These are phyloP conservation scores for Thysanoteuthis rhombus DNA, from an alignment of 2,888 invertebrate genomes.

Conservation along the genomic window DNA sequence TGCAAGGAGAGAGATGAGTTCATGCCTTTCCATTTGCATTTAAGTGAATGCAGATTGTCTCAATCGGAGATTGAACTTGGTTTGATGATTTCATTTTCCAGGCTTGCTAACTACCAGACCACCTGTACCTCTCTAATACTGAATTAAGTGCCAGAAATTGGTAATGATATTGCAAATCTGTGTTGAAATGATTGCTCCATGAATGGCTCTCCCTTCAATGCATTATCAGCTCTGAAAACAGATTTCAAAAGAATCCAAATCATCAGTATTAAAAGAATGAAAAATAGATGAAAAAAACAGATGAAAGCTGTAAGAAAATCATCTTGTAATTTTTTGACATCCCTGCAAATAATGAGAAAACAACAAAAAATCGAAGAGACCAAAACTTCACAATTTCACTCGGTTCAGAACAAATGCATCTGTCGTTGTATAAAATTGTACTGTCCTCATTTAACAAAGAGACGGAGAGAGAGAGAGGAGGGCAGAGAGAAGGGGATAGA, in stretches of 20 bases:
- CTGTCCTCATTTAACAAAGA: background rate
- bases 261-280: background rate
- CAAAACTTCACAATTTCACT: background rate
- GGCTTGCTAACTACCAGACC: no score
- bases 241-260: background rate
- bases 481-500: no score
- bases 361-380: background rate
- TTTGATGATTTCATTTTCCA: no score
- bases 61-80: no score
- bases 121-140: no score
- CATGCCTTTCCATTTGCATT: no score
- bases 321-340: no score
- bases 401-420: background rate
- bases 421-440: background rate
- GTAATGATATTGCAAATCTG: background rate
- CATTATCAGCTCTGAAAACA: background rate
- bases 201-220: background rate
- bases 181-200: background rate
- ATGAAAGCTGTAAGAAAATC: background rate
- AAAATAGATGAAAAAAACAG: background rate
- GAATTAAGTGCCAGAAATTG: background rate
- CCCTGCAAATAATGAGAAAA: no score
- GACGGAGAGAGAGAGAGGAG: no score
- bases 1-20: no score
- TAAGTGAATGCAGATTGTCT: no score